phyloP scores from a whole-genome alignment of 2,797 vertebrate species.

The Coilia nasus region DNA sequence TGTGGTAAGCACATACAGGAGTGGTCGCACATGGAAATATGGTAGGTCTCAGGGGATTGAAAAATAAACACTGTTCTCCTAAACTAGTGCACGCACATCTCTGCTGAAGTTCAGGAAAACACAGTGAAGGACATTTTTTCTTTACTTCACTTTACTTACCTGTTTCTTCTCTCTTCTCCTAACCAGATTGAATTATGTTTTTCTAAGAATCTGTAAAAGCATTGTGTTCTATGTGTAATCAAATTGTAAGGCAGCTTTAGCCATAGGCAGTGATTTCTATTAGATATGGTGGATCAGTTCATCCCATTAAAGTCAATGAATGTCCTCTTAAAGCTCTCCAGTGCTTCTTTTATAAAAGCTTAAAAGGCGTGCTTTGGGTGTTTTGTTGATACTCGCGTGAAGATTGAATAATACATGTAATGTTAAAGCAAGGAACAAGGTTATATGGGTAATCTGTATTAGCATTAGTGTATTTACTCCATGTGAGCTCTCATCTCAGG shows the following conservation, averaged over 20 bases:
- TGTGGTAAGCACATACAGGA: neutral
- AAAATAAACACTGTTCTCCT: neutral
- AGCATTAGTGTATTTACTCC: slow-evolving; percentile 60
- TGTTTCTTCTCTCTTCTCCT: slow-evolving; percentile 77
- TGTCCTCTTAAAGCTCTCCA: slow-evolving; percentile 80
- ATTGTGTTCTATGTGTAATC: slow-evolving; percentile 82
- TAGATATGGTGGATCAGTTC: slow-evolving; percentile 86
- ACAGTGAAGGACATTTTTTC: slow-evolving; percentile 56
- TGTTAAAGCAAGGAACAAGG: slow-evolving; percentile 64
- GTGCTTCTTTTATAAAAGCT: slow-evolving; percentile 80
- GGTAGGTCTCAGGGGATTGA: neutral
- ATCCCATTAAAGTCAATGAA: slow-evolving; percentile 86
- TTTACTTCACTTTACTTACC: slow-evolving; percentile 66
- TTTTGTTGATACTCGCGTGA: slow-evolving; percentile 66
- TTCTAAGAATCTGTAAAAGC: slow-evolving; percentile 86
- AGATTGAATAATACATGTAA: slow-evolving; percentile 76
- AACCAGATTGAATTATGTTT: slow-evolving; percentile 81
- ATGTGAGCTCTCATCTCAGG: slow-evolving; percentile 53
- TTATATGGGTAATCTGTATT: slow-evolving; percentile 67
- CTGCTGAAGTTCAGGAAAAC: slow-evolving; percentile 49
- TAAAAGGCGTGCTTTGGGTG: slow-evolving; percentile 77
- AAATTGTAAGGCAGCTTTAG: slow-evolving; percentile 77
- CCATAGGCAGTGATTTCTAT: slow-evolving; percentile 83
- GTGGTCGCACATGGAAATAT: neutral
- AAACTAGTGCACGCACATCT: neutral